Percentiles rank a stretch among this genome's conserved stretches.
Evolutionary conservation across 2,888 invertebrate species (phyloP).

Genomic region (Parnassius apollo): DNA sequence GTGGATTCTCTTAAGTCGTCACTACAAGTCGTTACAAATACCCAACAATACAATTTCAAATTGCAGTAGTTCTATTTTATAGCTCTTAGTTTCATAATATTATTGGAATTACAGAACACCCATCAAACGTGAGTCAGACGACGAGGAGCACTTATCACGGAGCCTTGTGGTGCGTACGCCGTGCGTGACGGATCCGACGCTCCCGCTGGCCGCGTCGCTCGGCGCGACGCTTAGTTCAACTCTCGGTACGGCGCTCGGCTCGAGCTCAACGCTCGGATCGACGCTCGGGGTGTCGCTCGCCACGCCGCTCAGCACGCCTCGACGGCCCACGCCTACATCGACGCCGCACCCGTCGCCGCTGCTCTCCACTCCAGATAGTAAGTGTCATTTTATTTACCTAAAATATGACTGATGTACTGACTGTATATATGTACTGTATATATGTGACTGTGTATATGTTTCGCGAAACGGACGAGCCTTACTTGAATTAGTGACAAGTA

Average conservation of each 20-base stretch:
- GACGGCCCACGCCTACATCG: neutral
- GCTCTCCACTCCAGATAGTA: conserved; percentile 56
- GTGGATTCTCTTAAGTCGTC: no score
- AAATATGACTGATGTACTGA: no score
- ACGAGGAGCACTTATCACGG: conserved; percentile 32
- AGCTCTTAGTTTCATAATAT: neutral
- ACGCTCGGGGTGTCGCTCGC: neutral
- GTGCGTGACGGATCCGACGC: conserved; percentile 71
- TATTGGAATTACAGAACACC: conserved; percentile 53
- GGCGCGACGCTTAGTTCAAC: conserved; percentile 21
- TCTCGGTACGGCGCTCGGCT: conserved; percentile 6
- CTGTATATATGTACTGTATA: no score
- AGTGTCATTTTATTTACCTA: conserved; percentile 30
- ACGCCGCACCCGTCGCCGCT: neutral
- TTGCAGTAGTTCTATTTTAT: no score
- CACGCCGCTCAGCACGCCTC: neutral
- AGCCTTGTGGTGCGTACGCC: conserved; percentile 54
- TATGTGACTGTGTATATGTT: no score
- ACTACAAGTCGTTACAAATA: no score
- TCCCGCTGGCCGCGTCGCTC: conserved; percentile 46
- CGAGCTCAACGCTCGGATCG: conserved; percentile 5
- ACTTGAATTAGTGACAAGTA: no score
- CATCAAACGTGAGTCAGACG: conserved; percentile 59
- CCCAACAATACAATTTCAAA: no score
- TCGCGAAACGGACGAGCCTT: no score